These are phyloP conservation scores for Ericerus pela DNA, from an alignment of 1,140 invertebrate species.

Conservation along the genomic window DNA sequence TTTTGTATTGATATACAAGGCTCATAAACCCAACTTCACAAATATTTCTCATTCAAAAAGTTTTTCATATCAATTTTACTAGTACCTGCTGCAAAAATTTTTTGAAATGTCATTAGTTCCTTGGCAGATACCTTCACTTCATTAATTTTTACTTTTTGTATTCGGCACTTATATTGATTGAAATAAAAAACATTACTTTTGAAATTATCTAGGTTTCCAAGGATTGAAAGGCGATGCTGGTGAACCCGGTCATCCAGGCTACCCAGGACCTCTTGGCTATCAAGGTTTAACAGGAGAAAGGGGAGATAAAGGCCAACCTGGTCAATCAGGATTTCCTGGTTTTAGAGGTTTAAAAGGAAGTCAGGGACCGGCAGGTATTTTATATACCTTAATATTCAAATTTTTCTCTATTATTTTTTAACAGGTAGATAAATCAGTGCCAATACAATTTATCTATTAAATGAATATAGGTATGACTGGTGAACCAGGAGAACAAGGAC, in stretches of 20 bases:
- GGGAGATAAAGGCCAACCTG: conserved; percentile 41
- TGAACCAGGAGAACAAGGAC: conserved; percentile 22
- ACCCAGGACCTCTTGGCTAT: conserved; percentile 46
- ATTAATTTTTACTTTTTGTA: conserved; percentile 13
- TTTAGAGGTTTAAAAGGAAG: conserved; percentile 38
- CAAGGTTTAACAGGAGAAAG: conserved; percentile 40
- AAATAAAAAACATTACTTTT: too few species aligned
- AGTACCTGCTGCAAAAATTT: too few species aligned
- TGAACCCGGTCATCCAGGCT: conserved; percentile 30
- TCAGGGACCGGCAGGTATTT: conserved; percentile 40
- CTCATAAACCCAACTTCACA: too few species aligned
- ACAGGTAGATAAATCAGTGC: too few species aligned
- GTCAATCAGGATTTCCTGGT: conserved; percentile 34
- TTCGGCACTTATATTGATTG: conserved; percentile 8
- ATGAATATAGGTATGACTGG: neutral
- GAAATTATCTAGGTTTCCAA: conserved; percentile 29
- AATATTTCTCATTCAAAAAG: too few species aligned
- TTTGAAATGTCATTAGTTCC: too few species aligned
- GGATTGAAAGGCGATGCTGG: conserved; percentile 51
- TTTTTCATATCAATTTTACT: too few species aligned
- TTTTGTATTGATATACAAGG: too few species aligned
- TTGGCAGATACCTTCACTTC: too few species aligned
- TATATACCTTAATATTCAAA: too few species aligned
- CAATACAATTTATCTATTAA: too few species aligned
- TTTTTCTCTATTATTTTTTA: too few species aligned